phyloP scores from a whole-genome alignment of 1,140 invertebrate genomes.

The Cydia pomonella region DNA sequence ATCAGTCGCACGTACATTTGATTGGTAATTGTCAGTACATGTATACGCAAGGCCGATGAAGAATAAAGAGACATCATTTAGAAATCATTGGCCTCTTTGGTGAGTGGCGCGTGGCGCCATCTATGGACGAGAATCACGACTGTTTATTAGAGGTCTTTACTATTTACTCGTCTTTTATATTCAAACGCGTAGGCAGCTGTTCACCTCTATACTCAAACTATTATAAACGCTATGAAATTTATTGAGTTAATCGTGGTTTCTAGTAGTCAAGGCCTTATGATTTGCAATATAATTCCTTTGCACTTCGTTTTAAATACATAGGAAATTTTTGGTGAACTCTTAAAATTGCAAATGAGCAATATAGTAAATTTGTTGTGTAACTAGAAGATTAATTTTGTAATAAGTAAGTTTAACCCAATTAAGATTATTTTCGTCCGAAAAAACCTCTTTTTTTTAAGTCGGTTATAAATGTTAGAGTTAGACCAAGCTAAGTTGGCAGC shows the following conservation, averaged over 20 bases:
- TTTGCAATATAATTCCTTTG: slow-evolving; percentile 18
- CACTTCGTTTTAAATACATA: slow-evolving; percentile 9
- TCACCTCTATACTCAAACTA: slow-evolving; percentile 5
- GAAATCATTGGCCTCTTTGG: too few species aligned
- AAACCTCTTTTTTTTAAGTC: too few species aligned
- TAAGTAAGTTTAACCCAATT: background rate
- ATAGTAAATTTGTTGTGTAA: background rate
- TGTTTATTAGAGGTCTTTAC: background rate
- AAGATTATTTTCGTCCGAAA: too few species aligned
- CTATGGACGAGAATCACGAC: background rate
- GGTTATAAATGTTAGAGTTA: too few species aligned
- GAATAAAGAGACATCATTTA: too few species aligned
- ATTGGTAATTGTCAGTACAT: too few species aligned
- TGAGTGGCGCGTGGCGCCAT: background rate
- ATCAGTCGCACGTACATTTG: too few species aligned
- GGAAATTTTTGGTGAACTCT: background rate
- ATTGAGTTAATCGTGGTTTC: slow-evolving; percentile 3
- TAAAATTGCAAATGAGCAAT: background rate
- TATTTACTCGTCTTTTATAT: background rate
- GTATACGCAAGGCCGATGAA: too few species aligned
- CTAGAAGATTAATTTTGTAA: background rate
- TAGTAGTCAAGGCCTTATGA: background rate
- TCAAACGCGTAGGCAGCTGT: slow-evolving; percentile 9
- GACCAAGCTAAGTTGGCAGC: too few species aligned
- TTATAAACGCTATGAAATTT: slow-evolving; percentile 18